Conservation (phyloP, 2,888 invertebrate species). For the Ischnura elegans region DNA sequence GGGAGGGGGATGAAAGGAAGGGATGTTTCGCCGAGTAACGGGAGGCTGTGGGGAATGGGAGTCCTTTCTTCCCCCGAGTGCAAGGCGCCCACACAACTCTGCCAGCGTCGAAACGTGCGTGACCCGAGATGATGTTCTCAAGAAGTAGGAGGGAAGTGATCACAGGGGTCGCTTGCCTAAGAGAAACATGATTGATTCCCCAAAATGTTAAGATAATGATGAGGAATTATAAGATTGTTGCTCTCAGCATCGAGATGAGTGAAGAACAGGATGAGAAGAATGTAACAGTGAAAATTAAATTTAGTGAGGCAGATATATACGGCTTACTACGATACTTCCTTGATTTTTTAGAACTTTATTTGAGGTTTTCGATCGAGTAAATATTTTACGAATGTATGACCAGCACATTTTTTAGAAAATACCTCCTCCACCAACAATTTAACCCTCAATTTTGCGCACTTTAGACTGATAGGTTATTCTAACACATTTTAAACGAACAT, state of each 20-base stretch:
- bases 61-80: background rate
- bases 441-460: no score
- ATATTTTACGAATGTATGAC: no score
- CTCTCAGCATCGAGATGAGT: background rate
- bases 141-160: background rate
- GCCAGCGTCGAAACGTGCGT: background rate
- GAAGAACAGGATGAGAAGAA: no score
- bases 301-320: no score
- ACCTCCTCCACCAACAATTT: no score
- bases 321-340: no score
- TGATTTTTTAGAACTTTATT: no score
- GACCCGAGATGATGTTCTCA: background rate
- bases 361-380: no score
- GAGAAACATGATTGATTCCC: background rate
- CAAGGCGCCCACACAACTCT: background rate
- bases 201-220: background rate
- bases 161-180: background rate
- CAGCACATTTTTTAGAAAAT: no score
- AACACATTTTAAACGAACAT: no score
- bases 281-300: no score
- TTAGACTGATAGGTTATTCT: no score
- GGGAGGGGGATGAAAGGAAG: conserved; percentile 31
- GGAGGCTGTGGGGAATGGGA: conserved; percentile 15
- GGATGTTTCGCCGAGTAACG: conserved; percentile 41
- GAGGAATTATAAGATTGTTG: background rate